Conservation (phyloP, 2,888 invertebrate genomes). For the Scrobipalpa costella region DNA sequence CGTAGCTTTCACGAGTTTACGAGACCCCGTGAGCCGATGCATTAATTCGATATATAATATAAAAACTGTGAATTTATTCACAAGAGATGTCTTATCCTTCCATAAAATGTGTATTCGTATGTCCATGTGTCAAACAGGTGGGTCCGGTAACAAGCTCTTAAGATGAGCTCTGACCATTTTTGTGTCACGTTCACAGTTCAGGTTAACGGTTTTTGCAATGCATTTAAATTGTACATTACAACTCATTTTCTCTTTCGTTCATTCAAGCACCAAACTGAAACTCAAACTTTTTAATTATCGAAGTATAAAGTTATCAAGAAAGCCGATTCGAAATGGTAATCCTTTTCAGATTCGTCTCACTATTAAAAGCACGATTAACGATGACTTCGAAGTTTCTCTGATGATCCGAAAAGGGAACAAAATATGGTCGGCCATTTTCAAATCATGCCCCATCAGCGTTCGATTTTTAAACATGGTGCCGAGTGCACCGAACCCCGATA, state of each 20-base stretch:
- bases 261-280: neutral
- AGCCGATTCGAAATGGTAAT: conserved; percentile 35
- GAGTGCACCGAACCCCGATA: conserved; percentile 74
- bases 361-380: conserved; percentile 37
- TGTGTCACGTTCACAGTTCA: conserved; percentile 61
- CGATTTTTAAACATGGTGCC: conserved; percentile 73
- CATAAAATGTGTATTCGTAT: conserved; percentile 66
- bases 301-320: conserved; percentile 53
- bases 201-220: conserved; percentile 59
- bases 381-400: conserved; percentile 33
- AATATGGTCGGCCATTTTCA: conserved; percentile 64
- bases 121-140: conserved; percentile 66
- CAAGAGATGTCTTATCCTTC: conserved; percentile 51
- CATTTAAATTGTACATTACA: conserved; percentile 67
- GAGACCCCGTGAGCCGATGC: conserved; percentile 43
- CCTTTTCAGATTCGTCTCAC: conserved; percentile 41
- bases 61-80: conserved; percentile 72
- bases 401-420: conserved; percentile 31
- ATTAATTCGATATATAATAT: conserved; percentile 66
- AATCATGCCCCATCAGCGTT: conserved; percentile 62
- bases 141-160: conserved; percentile 59
- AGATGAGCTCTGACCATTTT: conserved; percentile 58
- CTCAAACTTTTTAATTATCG: conserved; percentile 41
- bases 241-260: conserved; percentile 9
- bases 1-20: conserved; percentile 48